Evolutionary conservation across 1,140 invertebrate species (phyloP).

Genomic region (Sinella curviseta): DNA sequence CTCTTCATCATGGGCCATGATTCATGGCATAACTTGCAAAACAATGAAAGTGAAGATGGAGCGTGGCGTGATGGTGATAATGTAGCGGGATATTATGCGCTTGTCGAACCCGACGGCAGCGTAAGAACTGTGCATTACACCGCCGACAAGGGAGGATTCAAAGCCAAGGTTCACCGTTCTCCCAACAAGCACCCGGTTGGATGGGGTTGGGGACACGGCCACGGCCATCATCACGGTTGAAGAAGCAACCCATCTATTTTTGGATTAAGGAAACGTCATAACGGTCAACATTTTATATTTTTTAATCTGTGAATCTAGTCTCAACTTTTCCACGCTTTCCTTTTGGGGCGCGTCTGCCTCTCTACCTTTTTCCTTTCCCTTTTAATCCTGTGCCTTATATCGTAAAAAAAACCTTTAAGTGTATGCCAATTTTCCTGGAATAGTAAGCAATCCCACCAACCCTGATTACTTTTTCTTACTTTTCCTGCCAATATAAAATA

Average conservation of each 20-base stretch:
- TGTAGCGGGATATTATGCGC: constrained; percentile 33
- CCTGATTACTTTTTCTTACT: not conserved
- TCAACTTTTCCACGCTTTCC: not conserved
- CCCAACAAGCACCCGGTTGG: constrained; percentile 31
- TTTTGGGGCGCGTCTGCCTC: too few relatives aligned
- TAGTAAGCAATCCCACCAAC: not conserved
- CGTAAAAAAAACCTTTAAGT: too few relatives aligned
- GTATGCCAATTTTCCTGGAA: too few relatives aligned
- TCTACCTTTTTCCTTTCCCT: not conserved
- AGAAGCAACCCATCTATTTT: not conserved
- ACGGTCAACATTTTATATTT: not conserved
- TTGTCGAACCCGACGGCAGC: constrained; percentile 5
- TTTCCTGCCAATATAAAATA: too few relatives aligned
- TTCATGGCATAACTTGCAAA: too few relatives aligned
- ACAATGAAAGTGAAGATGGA: too few relatives aligned
- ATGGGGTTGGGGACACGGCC: not conserved
- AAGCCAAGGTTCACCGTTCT: constrained; percentile 38
- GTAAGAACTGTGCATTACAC: not conserved
- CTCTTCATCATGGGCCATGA: too few relatives aligned
- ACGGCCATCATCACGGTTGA: not conserved
- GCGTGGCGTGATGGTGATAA: constrained; percentile 32
- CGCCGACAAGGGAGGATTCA: constrained; percentile 29
- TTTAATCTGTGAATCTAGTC: not conserved
- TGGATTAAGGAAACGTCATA: too few relatives aligned
- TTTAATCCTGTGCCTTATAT: not conserved